Evolutionary conservation across 2,113 vertebrate species (phyloP), one percentile per base, ranked within the genome.

Genomic region (Struthio camelus): DNA sequence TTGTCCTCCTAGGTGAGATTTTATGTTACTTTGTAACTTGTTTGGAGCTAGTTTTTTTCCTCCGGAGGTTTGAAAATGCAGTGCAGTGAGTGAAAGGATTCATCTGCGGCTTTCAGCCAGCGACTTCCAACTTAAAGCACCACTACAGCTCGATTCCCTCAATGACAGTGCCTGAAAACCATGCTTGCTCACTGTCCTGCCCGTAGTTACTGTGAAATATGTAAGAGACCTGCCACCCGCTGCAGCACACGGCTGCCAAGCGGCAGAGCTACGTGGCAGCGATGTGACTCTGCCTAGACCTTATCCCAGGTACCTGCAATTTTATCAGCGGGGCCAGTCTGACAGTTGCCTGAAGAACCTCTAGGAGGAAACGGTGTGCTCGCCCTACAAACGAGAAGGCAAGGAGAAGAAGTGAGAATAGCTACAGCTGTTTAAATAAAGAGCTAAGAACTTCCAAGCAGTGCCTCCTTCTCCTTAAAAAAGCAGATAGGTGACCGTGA

Each of bases 171-270:
- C 14, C 3, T 0, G 24, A 56, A 81, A 46, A 32, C 24, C 32
- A 1, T 0, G 2, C 7, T 71, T 25, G 53, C 65, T 38, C 16
- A 1, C 30, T 13, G 65, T 11, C 10, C 13, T 4, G 59, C 71
- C 66, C 53, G 64, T 23, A 3, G 5, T 7, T 51, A 14, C 70
- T 46, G 42, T 22, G 28, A 50, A 53, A 72, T 2, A 10, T 3
- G 18, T 2, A 24, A 9, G 64, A 13, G 50, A 83, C 6, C 14
- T 5, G 2, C 42, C 6, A 14, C 24, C 38, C 34, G 20, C 10
- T 3, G 59, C 44, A 16, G 44, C 44, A 46, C 44, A 14, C n/a
- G n/a, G n/a, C n/a, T n/a, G n/a, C 14, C 14, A 16, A 46, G 44
- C 44, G 17, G 44, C 6, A 16, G 44, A 16, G 44, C 44, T 16